Evolutionary conservation across 2,888 invertebrate genomes (phyloP), one percentile per base, ranked within the genome.

Genomic region (Liodrosophila aerea): DNA sequence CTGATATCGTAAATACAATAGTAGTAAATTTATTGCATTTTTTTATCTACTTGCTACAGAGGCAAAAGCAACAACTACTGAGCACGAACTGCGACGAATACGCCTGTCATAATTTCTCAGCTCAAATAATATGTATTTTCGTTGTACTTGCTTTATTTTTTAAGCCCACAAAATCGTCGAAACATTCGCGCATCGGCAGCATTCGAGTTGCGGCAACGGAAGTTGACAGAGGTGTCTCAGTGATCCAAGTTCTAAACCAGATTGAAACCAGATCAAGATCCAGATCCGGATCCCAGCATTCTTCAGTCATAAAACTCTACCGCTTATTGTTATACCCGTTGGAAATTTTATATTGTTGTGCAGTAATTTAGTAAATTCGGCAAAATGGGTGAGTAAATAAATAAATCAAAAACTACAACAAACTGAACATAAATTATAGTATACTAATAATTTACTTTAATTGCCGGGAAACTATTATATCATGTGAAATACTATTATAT

Each of bases 381-480:
- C 65, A 76, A 64, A 76, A 78, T 78, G 77, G 82, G 77, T 78
- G 57, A 78, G 77, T 86, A 36, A 46, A 63, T 41, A 39, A 46
- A 45, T 36, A 44, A 49, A 53, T 37, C 33, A 49, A 33, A 39
- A 34, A 12, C 1, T 9, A 51, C 7, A 29, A 1, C n/a, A n/a
- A n/a, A n/a, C n/a, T n/a, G n/a, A n/a, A n/a, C n/a, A n/a, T n/a
- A n/a, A n/a, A n/a, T n/a, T n/a, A n/a, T n/a, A n/a, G n/a, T n/a
- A n/a, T n/a, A n/a, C n/a, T n/a, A n/a, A n/a, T n/a, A n/a, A n/a
- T n/a, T n/a, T n/a, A n/a, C n/a, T n/a, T n/a, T n/a, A n/a, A n/a
- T n/a, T n/a, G n/a, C n/a, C n/a, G n/a, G n/a, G 1, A 16, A 37
- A 8, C 18, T 31, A 44, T 16, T 22, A 29, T 15, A 39, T 65